phyloP scores from a whole-genome alignment of 92 coral and sea anemone genomes.

The Actinernus sp. region DNA sequence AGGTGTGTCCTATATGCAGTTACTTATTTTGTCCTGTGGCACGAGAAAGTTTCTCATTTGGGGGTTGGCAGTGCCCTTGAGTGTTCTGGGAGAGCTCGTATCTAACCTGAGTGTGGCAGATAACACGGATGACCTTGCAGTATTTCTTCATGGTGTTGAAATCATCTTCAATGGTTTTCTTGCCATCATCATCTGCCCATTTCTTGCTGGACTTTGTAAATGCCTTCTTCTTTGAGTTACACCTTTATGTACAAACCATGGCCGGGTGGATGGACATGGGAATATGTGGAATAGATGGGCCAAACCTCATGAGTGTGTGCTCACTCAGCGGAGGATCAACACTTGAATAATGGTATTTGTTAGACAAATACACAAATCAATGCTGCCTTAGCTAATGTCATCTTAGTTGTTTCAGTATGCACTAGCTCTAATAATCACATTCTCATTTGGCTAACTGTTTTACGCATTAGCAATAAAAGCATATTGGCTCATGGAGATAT shows the following conservation, averaged over 20 bases:
- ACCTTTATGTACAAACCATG: conserved; percentile 92
- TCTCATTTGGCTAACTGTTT: neutral
- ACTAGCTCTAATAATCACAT: neutral
- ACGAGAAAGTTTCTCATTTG: too few species aligned
- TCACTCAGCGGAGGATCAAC: conserved; percentile 98
- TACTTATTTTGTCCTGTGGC: too few species aligned
- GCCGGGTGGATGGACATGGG: conserved; percentile 64
- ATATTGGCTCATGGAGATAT: neutral
- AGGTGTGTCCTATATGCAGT: too few species aligned
- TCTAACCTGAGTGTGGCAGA: conserved; percentile 97
- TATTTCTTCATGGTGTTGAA: conserved; percentile 96
- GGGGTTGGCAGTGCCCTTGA: too few species aligned
- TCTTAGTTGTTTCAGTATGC: too few species aligned
- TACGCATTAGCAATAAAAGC: neutral
- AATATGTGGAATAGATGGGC: conserved; percentile 76
- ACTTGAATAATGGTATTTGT: conserved; percentile 61
- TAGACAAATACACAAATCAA: too few species aligned
- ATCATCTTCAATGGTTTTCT: conserved; percentile 87
- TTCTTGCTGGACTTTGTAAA: conserved; percentile 98
- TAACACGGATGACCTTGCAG: conserved; percentile 98
- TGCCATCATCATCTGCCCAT: conserved; percentile 99
- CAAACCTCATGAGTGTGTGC: conserved; percentile 87
- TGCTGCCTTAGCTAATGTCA: too few species aligned
- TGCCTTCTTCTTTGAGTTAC: conserved; percentile 99
- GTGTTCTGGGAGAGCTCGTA: too few species aligned